Evolutionary conservation across 2,113 vertebrate species (phyloP).

Genomic region (Otus sunia): DNA sequence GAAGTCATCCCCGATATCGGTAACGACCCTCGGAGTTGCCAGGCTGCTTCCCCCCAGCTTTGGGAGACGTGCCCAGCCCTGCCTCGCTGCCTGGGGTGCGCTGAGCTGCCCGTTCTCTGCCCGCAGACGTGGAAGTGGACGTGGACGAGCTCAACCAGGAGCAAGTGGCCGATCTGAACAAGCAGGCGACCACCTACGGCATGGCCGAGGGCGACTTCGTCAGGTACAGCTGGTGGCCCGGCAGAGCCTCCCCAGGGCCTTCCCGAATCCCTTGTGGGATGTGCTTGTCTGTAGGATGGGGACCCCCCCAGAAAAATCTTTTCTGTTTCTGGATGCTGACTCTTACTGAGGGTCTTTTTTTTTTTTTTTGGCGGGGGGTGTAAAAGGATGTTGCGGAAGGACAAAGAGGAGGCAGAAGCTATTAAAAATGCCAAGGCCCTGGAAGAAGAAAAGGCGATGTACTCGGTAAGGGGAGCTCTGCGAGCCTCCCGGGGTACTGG

Average conservation of each 20-base stretch:
- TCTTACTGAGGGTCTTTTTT: background rate
- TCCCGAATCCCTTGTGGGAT: background rate
- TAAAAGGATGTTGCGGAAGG: constrained; percentile 90
- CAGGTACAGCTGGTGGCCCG: constrained; percentile 70
- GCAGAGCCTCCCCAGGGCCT: background rate
- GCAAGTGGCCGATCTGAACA: constrained; percentile 91
- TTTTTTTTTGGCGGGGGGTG: background rate
- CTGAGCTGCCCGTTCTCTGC: background rate
- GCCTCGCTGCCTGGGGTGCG: background rate
- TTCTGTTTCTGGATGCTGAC: background rate
- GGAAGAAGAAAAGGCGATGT: constrained; percentile 98
- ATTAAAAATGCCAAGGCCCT: constrained; percentile 96
- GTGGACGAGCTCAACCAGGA: constrained; percentile 92
- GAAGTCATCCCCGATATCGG: constrained; percentile 96
- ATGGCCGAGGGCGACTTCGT: constrained; percentile 96
- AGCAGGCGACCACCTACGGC: constrained; percentile 91
- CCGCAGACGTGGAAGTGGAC: constrained; percentile 92
- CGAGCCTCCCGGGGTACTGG: too few species aligned
- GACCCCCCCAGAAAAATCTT: too few species aligned
- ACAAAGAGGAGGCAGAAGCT: constrained; percentile 95
- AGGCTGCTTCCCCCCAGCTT: rapidly evolving
- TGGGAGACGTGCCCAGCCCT: background rate
- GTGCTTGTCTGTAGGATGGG: background rate
- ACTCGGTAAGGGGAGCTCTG: constrained; percentile 81
- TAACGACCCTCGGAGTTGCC: background rate